Percentiles rank a stretch among this genome's conserved stretches.
Conservation (phyloP, 1,140 invertebrate genomes). For the Hestina assimilis region DNA sequence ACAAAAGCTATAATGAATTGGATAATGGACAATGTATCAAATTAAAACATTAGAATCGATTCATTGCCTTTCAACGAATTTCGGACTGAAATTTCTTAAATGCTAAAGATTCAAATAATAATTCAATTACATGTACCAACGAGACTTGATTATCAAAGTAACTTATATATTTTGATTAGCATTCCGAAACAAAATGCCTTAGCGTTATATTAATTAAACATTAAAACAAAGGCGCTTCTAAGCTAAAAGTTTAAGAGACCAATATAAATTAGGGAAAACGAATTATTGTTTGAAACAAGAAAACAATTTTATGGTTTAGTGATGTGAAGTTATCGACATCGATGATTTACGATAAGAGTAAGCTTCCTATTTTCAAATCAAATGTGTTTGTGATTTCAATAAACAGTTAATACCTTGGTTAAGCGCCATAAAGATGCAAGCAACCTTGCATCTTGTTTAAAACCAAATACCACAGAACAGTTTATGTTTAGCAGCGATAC, state of each 20-base stretch:
- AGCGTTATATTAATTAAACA: constrained; percentile 51
- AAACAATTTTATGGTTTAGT: constrained; percentile 43
- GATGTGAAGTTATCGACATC: constrained; percentile 7
- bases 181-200: constrained; percentile 20
- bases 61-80: not conserved
- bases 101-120: constrained; percentile 43
- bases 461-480: too few species aligned
- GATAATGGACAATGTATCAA: too few species aligned
- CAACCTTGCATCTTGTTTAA: too few species aligned
- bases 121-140: constrained; percentile 29
- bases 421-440: too few species aligned
- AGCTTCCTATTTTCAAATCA: not conserved
- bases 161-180: constrained; percentile 37
- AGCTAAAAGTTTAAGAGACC: constrained; percentile 52
- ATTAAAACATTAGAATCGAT: not conserved
- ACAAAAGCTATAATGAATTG: too few species aligned
- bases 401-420: too few species aligned
- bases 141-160: constrained; percentile 20
- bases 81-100: constrained; percentile 11
- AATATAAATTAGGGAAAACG: constrained; percentile 57
- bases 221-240: constrained; percentile 41
- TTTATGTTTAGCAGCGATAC: too few species aligned
- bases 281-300: constrained; percentile 55
- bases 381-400: too few species aligned
- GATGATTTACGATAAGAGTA: not conserved